These are phyloP conservation scores for Fratercula arctica DNA, from an alignment of 2,797 vertebrate species.

Conservation along the genomic window DNA sequence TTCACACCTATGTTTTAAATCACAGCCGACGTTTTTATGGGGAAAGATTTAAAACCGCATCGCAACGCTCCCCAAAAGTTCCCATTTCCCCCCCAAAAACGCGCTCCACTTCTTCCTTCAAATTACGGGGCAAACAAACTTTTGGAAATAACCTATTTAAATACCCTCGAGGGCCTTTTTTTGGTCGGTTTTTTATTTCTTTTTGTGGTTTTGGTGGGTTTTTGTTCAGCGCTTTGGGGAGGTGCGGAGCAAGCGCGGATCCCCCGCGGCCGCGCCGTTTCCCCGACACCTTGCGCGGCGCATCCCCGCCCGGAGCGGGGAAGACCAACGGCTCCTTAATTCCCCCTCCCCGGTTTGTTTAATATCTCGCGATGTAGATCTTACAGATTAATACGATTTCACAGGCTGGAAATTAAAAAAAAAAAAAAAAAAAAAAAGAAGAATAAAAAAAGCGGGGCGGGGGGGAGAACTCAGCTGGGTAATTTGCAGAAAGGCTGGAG, in stretches of 20 bases:
- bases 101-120: accelerated
- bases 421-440: too few relatives aligned
- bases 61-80: background rate
- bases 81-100: background rate
- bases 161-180: background rate
- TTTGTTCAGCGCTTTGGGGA: background rate
- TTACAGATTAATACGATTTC: constrained; percentile 76
- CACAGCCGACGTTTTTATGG: accelerated
- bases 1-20: background rate
- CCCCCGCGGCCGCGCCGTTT: background rate
- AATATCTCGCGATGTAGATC: constrained; percentile 56
- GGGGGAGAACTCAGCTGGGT: constrained; percentile 58
- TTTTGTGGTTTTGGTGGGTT: background rate
- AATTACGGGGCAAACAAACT: background rate
- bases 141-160: background rate
- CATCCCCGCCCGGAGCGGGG: constrained; percentile 22
- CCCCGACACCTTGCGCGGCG: background rate
- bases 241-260: background rate
- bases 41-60: background rate
- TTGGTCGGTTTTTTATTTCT: background rate
- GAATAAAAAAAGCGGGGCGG: accelerated
- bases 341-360: constrained; percentile 65
- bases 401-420: constrained; percentile 49
- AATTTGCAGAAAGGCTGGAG: constrained; percentile 58
- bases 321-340: constrained; percentile 41